Base-by-base conservation (phyloP, 2,113 vertebrate genomes). In the Corythoichthys intestinalis region DNA sequence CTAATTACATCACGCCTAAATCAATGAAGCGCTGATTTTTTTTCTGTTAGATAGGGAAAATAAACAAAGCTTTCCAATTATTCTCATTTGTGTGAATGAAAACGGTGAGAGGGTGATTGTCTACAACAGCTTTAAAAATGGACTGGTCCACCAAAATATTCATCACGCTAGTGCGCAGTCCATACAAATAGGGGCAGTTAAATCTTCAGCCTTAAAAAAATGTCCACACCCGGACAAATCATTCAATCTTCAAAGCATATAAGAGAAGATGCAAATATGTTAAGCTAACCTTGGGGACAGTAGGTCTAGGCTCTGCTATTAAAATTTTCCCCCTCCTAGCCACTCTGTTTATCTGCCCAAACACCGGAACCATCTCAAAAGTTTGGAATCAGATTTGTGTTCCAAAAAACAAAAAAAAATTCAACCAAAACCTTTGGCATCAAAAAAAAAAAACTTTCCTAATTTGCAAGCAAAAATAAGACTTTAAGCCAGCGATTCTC, bases 261-360 rank as follows among this genome's bases (percentile, higher is more conserved):
- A 71, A 73, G 77, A 74, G 71, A n/a, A 76, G 79, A 88, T 87
- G 81, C 83, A 83, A 86, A 87, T 88, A 74, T 76, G 56, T 54
- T 85, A 88, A 89, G 81, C 81, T 85, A 63, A 78, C 81, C 83
- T 88, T 78, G 73, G 80, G 87, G 86, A 89, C 77, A 85, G 73
- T 39, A 76, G 72, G 70, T 76, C 73, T 28, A 72, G 75, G 70
- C 76, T 83, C 52, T 67, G 69, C 82, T 84, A 76, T 87, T 88
- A 83, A 75, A 80, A 83, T 72, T 73, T 70, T 67, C 65, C 69
- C 65, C 58, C 84, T 77, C 74, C 60, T n/a, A 77, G 86, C 82
- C 79, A 64, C 75, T 85, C 77, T 85, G 86, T 88, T 91, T 91
- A 90, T 88, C 86, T 83, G 69, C 71, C 65, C 61, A 44, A 49